Percentiles rank a stretch among this genome's conserved stretches.
Evolutionary conservation across 2,113 vertebrate species (phyloP).

Genomic region (Plestiodon gilberti): DNA sequence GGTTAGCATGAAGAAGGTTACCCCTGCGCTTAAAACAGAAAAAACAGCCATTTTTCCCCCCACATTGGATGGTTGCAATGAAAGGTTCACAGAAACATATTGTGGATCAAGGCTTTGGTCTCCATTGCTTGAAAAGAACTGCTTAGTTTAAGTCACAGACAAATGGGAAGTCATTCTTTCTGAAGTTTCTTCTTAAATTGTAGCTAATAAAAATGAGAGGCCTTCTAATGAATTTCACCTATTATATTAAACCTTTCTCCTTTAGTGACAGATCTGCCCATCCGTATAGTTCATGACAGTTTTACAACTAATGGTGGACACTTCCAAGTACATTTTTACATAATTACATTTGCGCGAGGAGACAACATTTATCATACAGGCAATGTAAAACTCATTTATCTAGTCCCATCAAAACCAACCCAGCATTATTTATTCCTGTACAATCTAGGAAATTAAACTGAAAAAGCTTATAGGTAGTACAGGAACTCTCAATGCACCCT

Average conservation of each 20-base stretch:
- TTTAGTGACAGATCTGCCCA: slow-evolving; percentile 52
- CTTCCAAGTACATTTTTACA: slow-evolving; percentile 21
- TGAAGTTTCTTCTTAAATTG: slow-evolving; percentile 34
- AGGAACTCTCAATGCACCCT: not conserved
- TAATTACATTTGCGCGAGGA: slow-evolving; percentile 27
- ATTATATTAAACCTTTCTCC: slow-evolving; percentile 49
- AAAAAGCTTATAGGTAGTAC: not conserved
- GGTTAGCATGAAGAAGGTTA: not conserved
- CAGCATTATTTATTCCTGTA: not conserved
- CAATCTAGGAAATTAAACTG: not conserved
- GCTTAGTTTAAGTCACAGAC: not conserved
- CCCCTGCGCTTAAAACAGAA: no score
- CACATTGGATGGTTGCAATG: not conserved
- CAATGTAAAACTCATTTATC: not conserved
- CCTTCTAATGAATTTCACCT: slow-evolving; percentile 51
- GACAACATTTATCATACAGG: slow-evolving; percentile 45
- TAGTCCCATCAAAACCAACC: not conserved
- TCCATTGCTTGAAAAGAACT: not conserved
- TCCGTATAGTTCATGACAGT: slow-evolving; percentile 46
- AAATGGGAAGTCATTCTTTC: slow-evolving; percentile 47
- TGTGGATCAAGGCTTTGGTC: not conserved
- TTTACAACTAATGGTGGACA: slow-evolving; percentile 43
- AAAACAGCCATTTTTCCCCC: not conserved
- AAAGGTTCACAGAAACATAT: not conserved
- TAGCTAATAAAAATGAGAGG: slow-evolving; percentile 51